Conservation (phyloP, 1,140 invertebrate genomes). For the Eupristina koningsbergeri region DNA sequence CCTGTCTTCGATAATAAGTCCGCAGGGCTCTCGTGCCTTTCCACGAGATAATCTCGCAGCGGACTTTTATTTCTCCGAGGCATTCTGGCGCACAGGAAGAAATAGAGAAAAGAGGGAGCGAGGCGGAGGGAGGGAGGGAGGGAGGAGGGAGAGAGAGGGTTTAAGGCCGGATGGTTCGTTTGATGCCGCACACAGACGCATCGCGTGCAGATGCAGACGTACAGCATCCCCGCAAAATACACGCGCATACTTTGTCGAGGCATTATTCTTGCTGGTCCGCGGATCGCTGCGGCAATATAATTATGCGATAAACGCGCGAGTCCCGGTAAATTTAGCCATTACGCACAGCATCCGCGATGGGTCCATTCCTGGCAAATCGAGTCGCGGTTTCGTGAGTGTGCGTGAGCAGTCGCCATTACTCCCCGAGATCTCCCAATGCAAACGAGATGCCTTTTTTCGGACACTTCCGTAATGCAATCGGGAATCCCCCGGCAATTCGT, state of each 20-base stretch:
- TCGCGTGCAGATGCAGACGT: no score
- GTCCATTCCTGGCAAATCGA: conserved; percentile 20
- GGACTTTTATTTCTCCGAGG: conserved; percentile 36
- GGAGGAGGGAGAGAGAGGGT: conserved; percentile 24
- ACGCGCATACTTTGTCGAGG: conserved; percentile 10
- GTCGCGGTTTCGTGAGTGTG: conserved; percentile 29
- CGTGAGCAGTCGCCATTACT: no score
- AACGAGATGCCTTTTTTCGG: conserved; percentile 42
- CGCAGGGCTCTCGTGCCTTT: conserved; percentile 28
- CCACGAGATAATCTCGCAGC: conserved; percentile 39
- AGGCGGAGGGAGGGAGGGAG: conserved; percentile 17
- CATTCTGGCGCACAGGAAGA: conserved; percentile 29
- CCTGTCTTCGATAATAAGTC: conserved; percentile 46
- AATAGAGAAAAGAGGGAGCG: conserved; percentile 10
- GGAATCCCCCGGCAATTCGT: neutral
- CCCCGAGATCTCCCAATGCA: neutral
- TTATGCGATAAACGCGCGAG: conserved; percentile 44
- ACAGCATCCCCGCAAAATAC: conserved; percentile 1
- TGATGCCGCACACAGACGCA: neutral
- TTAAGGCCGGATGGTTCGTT: conserved; percentile 25
- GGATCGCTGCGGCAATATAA: conserved; percentile 40
- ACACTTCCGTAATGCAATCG: conserved; percentile 7
- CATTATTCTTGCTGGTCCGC: conserved; percentile 24
- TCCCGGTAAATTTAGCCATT: conserved; percentile 45
- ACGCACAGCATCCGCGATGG: conserved; percentile 24